These are phyloP conservation scores for Sus scrofa DNA, from an alignment of 2,113 vertebrate genomes.

Conservation along the genomic window DNA sequence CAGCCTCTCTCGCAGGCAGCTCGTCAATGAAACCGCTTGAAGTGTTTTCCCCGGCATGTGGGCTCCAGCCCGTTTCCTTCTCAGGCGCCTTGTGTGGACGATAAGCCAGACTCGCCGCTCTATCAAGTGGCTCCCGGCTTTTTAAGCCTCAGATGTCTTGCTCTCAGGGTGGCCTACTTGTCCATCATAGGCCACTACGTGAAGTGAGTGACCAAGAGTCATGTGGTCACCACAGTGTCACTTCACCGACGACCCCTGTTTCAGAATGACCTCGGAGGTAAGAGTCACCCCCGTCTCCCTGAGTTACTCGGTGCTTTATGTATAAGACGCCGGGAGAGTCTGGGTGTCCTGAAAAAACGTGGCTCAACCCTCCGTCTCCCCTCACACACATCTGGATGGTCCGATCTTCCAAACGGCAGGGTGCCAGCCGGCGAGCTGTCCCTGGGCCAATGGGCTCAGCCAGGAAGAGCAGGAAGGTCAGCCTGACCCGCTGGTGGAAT, in stretches of 20 bases:
- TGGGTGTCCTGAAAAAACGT: background rate
- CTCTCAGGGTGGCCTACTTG: background rate
- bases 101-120: background rate
- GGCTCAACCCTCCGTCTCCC: background rate
- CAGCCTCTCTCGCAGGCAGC: conserved; percentile 16
- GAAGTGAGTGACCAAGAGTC: background rate
- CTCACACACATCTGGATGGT: background rate
- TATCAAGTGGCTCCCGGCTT: background rate
- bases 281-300: background rate
- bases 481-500: background rate
- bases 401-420: background rate
- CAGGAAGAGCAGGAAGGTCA: background rate
- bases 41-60: conserved; percentile 11
- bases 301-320: background rate
- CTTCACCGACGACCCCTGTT: background rate
- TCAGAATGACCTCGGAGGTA: background rate
- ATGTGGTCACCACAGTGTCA: background rate
- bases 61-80: background rate
- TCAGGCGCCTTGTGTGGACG: background rate
- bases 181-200: background rate
- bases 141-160: background rate
- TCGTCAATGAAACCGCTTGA: conserved; percentile 63
- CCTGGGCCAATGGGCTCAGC: background rate
- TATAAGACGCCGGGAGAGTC: background rate
- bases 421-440: background rate